These are phyloP conservation scores for Elachura formosa DNA, from an alignment of 2,113 vertebrate species.

Conservation along the genomic window DNA sequence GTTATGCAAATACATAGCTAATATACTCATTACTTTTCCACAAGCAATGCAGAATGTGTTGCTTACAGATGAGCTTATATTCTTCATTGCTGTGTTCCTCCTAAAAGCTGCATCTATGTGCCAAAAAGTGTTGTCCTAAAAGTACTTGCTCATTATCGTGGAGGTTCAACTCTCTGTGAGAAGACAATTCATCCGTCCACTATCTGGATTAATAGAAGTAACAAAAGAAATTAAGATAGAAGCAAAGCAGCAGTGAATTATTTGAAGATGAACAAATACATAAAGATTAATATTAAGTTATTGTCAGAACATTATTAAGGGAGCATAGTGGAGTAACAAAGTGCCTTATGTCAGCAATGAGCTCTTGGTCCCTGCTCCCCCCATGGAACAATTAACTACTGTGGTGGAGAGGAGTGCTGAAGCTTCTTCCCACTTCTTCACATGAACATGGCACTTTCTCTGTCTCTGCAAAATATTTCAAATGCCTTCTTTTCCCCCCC, in stretches of 20 bases:
- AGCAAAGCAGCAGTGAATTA: neutral
- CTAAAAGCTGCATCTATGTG: neutral
- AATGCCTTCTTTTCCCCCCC: neutral
- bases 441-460: neutral
- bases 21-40: neutral
- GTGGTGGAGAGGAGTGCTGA: neutral
- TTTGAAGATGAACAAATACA: neutral
- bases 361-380: neutral
- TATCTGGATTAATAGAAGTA: neutral
- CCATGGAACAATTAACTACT: neutral
- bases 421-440: neutral
- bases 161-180: neutral
- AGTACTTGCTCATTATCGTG: neutral
- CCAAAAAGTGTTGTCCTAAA: neutral
- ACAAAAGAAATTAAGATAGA: neutral
- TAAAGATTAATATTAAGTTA: neutral
- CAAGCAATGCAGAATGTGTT: neutral
- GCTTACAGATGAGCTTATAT: neutral
- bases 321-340: neutral
- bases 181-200: neutral
- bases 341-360: neutral
- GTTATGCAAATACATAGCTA: neutral
- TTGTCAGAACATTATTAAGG: neutral
- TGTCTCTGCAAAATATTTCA: slow-evolving; percentile 3
- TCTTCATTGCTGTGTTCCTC: neutral